Base-by-base conservation (phyloP, 2,888 invertebrate genomes). In the Coelopa pilipes region DNA sequence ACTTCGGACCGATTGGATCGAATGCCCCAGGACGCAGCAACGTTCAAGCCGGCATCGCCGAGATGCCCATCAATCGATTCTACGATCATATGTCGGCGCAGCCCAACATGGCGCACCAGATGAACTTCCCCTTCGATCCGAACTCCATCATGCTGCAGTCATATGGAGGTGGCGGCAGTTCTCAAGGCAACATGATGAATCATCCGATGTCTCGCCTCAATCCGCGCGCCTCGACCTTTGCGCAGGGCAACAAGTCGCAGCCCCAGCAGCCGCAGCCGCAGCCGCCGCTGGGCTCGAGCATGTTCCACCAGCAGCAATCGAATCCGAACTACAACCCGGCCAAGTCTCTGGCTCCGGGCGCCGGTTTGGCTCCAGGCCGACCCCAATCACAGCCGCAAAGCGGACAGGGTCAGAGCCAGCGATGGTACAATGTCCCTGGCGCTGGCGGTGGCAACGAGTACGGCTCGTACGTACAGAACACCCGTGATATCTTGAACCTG, bases 171-270 rank as follows among this genome's bases (percentile, higher is more conserved):
- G 78, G 79, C 34, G 78, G 81, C 65, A 73, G 76, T 60, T 71
- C 72, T 66, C 75, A 75, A 17, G 77, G 53, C 50, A 77, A 70
- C n/a, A 76, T 89, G 89, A 75, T 77, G 24, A 82, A 78, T 46
- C 79, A 80, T 50, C 76, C 78, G 24, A 90, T 90, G 88, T 92
- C 92, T 57, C 90, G 94, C 72, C 89, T 95, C 57, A 96, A 95
- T 87, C 94, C 94, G 0, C 92, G 94, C 80, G 94, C 94, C 5
- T 94, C 94, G 0, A 93, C 93, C 81, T 95, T 94, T 84, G 90
- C 92, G 0, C 82, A 81, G 70, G 74, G 77, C 11, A 80, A 77
- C 59, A 79, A 74, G 76, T 62, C 78, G n/a, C 78, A 75, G 69
- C 76, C 77, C 49, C 77, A 76, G 12, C 78, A 76, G 62, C 78